Conservation (phyloP, 2,888 invertebrate species). For the Argynnis bischoffii region DNA sequence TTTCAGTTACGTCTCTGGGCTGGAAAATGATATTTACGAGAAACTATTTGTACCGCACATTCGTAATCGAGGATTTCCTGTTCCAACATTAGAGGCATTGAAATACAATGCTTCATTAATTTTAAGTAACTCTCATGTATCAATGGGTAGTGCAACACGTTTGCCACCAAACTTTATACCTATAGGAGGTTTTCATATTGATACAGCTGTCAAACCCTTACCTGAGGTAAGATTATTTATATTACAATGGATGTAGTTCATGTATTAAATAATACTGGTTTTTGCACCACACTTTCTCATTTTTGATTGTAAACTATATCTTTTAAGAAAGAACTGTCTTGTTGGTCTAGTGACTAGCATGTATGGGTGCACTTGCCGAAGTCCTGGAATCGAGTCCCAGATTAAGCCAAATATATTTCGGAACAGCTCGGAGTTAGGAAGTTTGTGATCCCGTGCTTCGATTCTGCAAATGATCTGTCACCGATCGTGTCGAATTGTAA, state of each 20-base stretch:
- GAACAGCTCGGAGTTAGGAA: too few relatives aligned
- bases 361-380: too few relatives aligned
- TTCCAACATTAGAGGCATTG: conserved; percentile 44
- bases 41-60: conserved; percentile 37
- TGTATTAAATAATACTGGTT: too few relatives aligned
- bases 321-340: too few relatives aligned
- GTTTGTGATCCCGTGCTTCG: too few relatives aligned
- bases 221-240: conserved; percentile 48
- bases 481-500: too few relatives aligned
- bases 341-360: too few relatives aligned
- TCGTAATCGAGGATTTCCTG: conserved; percentile 34
- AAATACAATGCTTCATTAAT: conserved; percentile 46
- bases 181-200: conserved; percentile 61
- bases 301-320: too few relatives aligned
- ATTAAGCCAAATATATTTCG: too few relatives aligned
- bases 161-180: conserved; percentile 56
- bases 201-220: conserved; percentile 50
- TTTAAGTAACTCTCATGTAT: conserved; percentile 45
- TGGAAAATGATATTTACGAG: conserved; percentile 31
- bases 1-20: conserved; percentile 17
- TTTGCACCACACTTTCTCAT: neutral
- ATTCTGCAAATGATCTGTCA: too few relatives aligned
- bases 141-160: conserved; percentile 46
- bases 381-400: too few relatives aligned
- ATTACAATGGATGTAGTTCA: neutral